Evolutionary conservation across 2,888 invertebrate genomes (phyloP).

Genomic region (Yponomeuta evonymella): DNA sequence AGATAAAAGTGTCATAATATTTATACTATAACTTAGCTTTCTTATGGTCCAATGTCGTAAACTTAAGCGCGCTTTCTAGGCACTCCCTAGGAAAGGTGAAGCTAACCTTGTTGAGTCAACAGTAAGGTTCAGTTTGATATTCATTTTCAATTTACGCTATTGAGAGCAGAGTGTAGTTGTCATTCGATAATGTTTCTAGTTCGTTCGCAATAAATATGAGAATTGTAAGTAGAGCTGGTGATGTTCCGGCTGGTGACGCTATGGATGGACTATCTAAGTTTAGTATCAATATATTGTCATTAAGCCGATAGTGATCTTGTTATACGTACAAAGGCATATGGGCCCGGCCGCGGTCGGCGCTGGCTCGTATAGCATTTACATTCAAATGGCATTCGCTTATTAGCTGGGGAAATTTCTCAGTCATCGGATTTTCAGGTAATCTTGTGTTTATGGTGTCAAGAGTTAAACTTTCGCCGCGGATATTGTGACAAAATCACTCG

Average conservation of each 20-base stretch:
- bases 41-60: slow-evolving; percentile 68
- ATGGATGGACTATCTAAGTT: slow-evolving; percentile 74
- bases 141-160: slow-evolving; percentile 39
- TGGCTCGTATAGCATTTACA: slow-evolving; percentile 67
- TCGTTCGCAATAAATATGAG: slow-evolving; percentile 70
- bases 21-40: slow-evolving; percentile 69
- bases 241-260: slow-evolving; percentile 65
- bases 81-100: slow-evolving; percentile 11
- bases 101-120: background rate
- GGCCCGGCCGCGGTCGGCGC: slow-evolving; percentile 33
- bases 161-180: slow-evolving; percentile 50
- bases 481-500: slow-evolving; percentile 21
- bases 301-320: slow-evolving; percentile 76
- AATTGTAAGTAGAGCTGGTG: slow-evolving; percentile 50
- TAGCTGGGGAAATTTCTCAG: slow-evolving; percentile 67
- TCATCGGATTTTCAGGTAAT: slow-evolving; percentile 70
- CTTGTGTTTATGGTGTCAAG: slow-evolving; percentile 62
- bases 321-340: slow-evolving; percentile 71
- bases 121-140: background rate
- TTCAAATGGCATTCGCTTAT: slow-evolving; percentile 72
- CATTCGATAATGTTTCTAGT: slow-evolving; percentile 73
- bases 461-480: slow-evolving; percentile 23
- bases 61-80: slow-evolving; percentile 60
- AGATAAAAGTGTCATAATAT: slow-evolving; percentile 75
- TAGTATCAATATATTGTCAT: slow-evolving; percentile 77